A percentile compares a stretch with the other conserved stretches of the same genome.
Conservation (phyloP, 2,888 invertebrate species). For the Junonia oenone region DNA sequence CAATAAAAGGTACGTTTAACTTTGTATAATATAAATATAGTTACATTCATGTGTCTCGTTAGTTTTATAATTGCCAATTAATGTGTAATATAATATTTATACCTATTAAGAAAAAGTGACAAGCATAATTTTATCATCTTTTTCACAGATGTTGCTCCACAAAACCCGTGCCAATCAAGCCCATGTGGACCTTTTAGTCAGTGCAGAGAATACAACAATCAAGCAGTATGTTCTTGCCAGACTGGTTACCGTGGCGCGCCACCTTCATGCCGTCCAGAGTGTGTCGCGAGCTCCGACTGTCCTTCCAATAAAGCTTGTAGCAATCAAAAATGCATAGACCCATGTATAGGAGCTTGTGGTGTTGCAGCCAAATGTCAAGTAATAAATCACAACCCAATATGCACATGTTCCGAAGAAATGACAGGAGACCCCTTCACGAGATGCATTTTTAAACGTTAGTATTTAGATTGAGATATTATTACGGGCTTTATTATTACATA, state of each 20-base stretch:
- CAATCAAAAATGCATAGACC: slow-evolving; percentile 85
- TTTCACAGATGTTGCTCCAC: slow-evolving; percentile 53
- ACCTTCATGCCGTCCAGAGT: slow-evolving; percentile 86
- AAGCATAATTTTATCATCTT: neutral
- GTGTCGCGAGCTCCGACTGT: slow-evolving; percentile 86
- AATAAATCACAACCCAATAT: slow-evolving; percentile 87
- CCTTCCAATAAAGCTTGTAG: slow-evolving; percentile 84
- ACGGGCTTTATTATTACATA: no score
- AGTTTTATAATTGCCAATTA: neutral
- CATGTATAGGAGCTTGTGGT: slow-evolving; percentile 90
- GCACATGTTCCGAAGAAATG: slow-evolving; percentile 82
- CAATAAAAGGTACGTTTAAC: slow-evolving; percentile 66
- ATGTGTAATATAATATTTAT: no score
- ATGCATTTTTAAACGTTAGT: slow-evolving; percentile 77
- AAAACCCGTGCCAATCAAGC: slow-evolving; percentile 81
- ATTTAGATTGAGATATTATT: neutral
- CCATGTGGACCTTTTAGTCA: slow-evolving; percentile 83
- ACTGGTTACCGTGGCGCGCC: slow-evolving; percentile 82
- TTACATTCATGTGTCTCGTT: no score
- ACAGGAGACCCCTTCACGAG: slow-evolving; percentile 85
- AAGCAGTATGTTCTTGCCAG: slow-evolving; percentile 85
- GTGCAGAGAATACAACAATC: slow-evolving; percentile 80
- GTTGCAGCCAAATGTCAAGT: slow-evolving; percentile 86
- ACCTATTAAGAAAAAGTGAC: neutral
- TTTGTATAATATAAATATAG: no score